Evolutionary conservation across 92 coral and sea anemone genomes (phyloP).

Genomic region (Heliopora coerulea): DNA sequence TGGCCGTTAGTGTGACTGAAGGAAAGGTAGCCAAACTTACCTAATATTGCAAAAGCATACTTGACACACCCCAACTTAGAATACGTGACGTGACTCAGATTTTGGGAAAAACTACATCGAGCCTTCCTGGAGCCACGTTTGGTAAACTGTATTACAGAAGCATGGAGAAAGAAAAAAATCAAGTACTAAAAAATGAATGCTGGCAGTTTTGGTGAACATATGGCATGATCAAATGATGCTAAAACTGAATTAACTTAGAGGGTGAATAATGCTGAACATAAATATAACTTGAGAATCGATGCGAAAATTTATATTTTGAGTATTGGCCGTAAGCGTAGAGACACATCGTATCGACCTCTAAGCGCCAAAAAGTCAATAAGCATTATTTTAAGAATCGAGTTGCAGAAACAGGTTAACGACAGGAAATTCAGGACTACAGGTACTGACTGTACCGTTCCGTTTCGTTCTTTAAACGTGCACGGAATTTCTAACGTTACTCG

Average conservation of each 20-base stretch:
- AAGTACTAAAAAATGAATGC: slow-evolving; percentile 15
- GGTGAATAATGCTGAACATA: neutral
- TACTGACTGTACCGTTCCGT: no score
- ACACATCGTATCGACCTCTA: no score
- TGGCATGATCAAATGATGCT: slow-evolving; percentile 9
- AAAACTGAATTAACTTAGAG: slow-evolving; percentile 19
- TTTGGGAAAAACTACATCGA: slow-evolving; percentile 11
- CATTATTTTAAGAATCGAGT: no score
- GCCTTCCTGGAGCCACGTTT: slow-evolving; percentile 40
- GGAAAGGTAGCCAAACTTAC: slow-evolving; percentile 12
- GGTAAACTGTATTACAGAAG: slow-evolving; percentile 41
- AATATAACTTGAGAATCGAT: no score
- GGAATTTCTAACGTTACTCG: no score
- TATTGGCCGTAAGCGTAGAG: no score
- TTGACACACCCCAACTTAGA: slow-evolving; percentile 18
- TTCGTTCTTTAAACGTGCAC: no score
- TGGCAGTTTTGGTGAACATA: slow-evolving; percentile 24
- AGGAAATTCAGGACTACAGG: no score
- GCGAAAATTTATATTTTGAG: no score
- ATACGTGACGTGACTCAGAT: slow-evolving; percentile 40
- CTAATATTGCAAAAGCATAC: slow-evolving; percentile 24
- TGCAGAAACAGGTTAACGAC: no score
- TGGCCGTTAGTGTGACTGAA: slow-evolving; percentile 51
- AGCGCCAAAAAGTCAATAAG: no score
- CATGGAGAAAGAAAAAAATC: slow-evolving; percentile 38